phyloP scores from a whole-genome alignment of 1,140 invertebrate genomes.

The Papilio glaucus region DNA sequence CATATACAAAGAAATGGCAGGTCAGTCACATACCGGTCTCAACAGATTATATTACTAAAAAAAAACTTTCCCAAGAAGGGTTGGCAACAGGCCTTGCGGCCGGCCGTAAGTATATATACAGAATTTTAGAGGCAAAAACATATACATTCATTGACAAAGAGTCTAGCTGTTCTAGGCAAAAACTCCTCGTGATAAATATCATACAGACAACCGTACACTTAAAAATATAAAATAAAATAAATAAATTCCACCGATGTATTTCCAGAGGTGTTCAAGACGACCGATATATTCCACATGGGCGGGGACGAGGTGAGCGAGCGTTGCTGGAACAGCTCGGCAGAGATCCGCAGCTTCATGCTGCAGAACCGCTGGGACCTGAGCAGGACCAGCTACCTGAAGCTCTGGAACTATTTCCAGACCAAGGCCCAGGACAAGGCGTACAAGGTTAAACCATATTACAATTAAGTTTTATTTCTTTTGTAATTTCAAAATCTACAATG shows the following conservation, averaged over 20 bases:
- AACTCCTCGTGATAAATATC: too few species aligned
- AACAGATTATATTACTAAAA: too few species aligned
- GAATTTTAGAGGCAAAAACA: too few species aligned
- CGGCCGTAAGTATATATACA: too few species aligned
- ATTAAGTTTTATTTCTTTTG: conserved; percentile 13
- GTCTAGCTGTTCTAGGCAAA: too few species aligned
- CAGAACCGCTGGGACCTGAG: conserved; percentile 84
- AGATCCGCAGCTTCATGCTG: conserved; percentile 89
- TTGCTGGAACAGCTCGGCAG: conserved; percentile 90
- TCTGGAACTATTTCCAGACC: conserved; percentile 91
- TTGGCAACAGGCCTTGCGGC: too few species aligned
- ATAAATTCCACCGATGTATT: conserved; percentile 45
- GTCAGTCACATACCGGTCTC: conserved; percentile 49
- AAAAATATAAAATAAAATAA: too few species aligned
- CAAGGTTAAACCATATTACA: conserved; percentile 62
- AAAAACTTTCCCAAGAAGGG: too few species aligned
- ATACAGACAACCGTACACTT: too few species aligned
- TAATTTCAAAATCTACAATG: too few species aligned
- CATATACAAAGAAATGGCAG: conserved; percentile 88
- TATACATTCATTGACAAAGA: too few species aligned
- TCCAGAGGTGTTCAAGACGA: conserved; percentile 86
- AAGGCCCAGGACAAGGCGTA: conserved; percentile 86
- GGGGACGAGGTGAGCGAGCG: conserved; percentile 91
- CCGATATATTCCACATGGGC: conserved; percentile 94
- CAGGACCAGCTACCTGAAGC: conserved; percentile 86